phyloP scores from a whole-genome alignment of 2,797 vertebrate species.

The Ctenopoma multispine region DNA sequence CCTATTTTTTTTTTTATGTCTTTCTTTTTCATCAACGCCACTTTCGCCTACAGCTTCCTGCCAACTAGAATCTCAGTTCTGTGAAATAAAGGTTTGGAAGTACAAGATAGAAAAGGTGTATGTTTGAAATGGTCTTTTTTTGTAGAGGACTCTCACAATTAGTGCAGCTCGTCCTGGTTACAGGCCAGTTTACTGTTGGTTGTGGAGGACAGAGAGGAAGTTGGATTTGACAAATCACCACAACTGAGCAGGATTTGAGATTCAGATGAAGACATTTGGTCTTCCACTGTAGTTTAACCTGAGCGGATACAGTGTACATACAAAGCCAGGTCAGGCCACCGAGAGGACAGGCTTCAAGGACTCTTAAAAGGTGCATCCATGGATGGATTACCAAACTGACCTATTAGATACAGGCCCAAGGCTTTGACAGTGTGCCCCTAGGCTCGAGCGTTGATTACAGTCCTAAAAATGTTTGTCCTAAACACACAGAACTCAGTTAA shows the following conservation, averaged over 20 bases:
- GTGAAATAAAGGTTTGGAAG: neutral
- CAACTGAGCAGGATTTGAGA: no score
- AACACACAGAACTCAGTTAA: no score
- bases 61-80: constrained; percentile 16
- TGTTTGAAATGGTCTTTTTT: neutral
- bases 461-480: no score
- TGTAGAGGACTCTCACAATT: constrained; percentile 6
- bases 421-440: no score
- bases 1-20: constrained; percentile 63
- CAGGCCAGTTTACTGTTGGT: neutral
- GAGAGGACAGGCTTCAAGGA: neutral
- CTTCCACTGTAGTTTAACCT: neutral
- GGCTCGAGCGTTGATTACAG: no score
- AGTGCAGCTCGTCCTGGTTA: neutral
- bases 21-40: neutral
- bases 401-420: no score
- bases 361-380: neutral
- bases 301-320: neutral
- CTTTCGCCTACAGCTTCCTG: constrained; percentile 24
- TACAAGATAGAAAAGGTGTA: neutral
- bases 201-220: neutral
- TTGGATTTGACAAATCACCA: neutral
- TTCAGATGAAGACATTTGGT: neutral
- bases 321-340: no score
- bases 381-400: no score